phyloP scores from a whole-genome alignment of 2,888 invertebrate genomes.

The Drosophila sordidapex region DNA sequence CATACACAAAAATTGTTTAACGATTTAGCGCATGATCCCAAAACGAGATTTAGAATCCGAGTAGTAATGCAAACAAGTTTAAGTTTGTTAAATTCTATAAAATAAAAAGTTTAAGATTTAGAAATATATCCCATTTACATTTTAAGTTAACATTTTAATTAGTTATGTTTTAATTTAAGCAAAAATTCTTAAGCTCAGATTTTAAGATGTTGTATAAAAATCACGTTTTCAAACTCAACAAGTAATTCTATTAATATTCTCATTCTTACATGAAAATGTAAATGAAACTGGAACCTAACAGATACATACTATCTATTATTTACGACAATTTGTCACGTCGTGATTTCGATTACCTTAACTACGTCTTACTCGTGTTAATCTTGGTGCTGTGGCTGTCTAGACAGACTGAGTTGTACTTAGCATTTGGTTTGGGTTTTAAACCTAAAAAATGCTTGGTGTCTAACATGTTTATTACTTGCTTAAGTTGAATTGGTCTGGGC shows the following conservation, averaged over 20 bases:
- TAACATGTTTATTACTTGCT: constrained; percentile 16
- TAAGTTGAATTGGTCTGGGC: background rate
- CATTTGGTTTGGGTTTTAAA: constrained; percentile 1
- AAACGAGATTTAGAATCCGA: background rate
- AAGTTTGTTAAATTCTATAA: background rate
- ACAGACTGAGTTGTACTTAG: constrained; percentile 25
- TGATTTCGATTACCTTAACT: constrained; percentile 29
- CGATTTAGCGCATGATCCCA: background rate
- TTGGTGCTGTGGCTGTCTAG: constrained; percentile 45
- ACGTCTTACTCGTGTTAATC: constrained; percentile 25
- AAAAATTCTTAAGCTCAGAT: too few relatives aligned
- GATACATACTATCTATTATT: background rate
- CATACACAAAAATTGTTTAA: background rate
- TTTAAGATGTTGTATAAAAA: background rate
- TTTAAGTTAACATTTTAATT: background rate
- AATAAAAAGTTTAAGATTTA: background rate
- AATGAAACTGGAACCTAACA: background rate
- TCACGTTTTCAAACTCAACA: background rate
- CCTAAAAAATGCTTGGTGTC: constrained; percentile 20
- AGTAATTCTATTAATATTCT: background rate
- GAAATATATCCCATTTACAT: background rate
- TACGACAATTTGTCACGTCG: constrained; percentile 6
- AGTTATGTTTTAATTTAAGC: background rate
- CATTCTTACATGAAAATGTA: background rate
- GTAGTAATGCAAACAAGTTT: background rate